Evolutionary conservation across 2,888 invertebrate genomes (phyloP).

Genomic region (Eumacrocentrus americanus): DNA sequence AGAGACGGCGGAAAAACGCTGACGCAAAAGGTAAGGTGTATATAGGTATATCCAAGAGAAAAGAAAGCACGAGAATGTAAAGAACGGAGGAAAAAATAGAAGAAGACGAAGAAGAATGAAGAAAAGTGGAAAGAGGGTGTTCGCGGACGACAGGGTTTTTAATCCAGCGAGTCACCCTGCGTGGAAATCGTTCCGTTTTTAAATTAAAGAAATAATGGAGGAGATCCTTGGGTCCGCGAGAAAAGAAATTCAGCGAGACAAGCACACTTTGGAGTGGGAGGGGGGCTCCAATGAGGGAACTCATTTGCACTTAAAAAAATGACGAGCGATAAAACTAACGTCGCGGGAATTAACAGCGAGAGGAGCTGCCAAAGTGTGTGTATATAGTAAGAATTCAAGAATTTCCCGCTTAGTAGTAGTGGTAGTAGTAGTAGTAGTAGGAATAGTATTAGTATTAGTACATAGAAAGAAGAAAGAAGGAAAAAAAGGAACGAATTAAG

Average conservation of each 20-base stretch:
- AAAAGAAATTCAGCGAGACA: slow-evolving; percentile 23
- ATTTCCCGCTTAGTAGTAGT: too few relatives aligned
- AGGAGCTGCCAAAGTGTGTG: slow-evolving; percentile 16
- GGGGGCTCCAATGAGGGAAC: slow-evolving; percentile 40
- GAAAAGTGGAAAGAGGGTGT: slow-evolving; percentile 31
- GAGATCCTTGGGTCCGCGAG: slow-evolving; percentile 35
- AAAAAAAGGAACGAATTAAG: slow-evolving; percentile 24
- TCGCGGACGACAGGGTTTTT: slow-evolving; percentile 43
- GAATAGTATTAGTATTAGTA: slow-evolving; percentile 19
- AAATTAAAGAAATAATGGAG: slow-evolving; percentile 54
- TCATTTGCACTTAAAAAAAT: slow-evolving; percentile 61
- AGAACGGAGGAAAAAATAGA: neutral
- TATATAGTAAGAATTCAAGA: slow-evolving; percentile 12
- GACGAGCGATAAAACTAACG: slow-evolving; percentile 60
- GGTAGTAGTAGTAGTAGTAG: too few relatives aligned
- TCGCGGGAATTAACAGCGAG: slow-evolving; percentile 37
- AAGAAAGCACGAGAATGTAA: neutral
- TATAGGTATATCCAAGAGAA: slow-evolving; percentile 1
- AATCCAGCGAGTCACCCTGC: slow-evolving; percentile 48
- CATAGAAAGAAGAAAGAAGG: slow-evolving; percentile 19
- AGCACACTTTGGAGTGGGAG: neutral
- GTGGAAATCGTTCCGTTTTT: slow-evolving; percentile 51
- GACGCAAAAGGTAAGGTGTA: slow-evolving; percentile 22
- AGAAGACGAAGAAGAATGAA: slow-evolving; percentile 3
- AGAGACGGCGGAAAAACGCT: slow-evolving; percentile 33